Evolutionary conservation across 2,888 invertebrate species (phyloP), one percentile per base, ranked within the genome.

Genomic region (Crocallis elinguaria): DNA sequence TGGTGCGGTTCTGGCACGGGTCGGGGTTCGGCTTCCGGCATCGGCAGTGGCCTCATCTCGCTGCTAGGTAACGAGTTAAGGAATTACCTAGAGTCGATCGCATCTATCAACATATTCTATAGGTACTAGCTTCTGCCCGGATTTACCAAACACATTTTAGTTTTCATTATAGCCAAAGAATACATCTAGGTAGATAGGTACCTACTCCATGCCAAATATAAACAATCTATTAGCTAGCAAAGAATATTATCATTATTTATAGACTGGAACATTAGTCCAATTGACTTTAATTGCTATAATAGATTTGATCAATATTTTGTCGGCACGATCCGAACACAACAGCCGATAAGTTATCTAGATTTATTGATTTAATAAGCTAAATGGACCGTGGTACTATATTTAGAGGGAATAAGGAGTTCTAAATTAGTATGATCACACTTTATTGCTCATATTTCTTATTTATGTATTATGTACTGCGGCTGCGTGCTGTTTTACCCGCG

Each of bases 1-100:
- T 97, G 29, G 94, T 96, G 12, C 86, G 96, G 43, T 95, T 97
- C 73, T 97, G 97, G 97, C 95, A 96, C 73, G 97, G 97, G 0
- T 92, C 94, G 60, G 97, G 96, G 0, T 96, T 95, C 77, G 96
- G 95, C 0, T 96, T 95, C 80, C 93, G 95, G 8, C 93, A 94
- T 39, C 66, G 86, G 52, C 93, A 74, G 76, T 93, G 73, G 92
- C 92, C 82, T 54, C 94, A 69, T 78, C 80, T 82, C 55, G 93
- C 77, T 77, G 92, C 92, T 75, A 93, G 74, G 93, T 93, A 62
- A 83, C 77, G 3, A 25, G 5, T 7, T 23, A 1, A 8, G 1
- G 23, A 23, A 23, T 8, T 8, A 23, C 3, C 5, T 19, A 4
- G 19, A 19, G 5, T 5, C 19, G 5, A 19, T 19, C 5, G n/a